phyloP scores from a whole-genome alignment of 2,113 vertebrate genomes.

The Xiphias gladius region DNA sequence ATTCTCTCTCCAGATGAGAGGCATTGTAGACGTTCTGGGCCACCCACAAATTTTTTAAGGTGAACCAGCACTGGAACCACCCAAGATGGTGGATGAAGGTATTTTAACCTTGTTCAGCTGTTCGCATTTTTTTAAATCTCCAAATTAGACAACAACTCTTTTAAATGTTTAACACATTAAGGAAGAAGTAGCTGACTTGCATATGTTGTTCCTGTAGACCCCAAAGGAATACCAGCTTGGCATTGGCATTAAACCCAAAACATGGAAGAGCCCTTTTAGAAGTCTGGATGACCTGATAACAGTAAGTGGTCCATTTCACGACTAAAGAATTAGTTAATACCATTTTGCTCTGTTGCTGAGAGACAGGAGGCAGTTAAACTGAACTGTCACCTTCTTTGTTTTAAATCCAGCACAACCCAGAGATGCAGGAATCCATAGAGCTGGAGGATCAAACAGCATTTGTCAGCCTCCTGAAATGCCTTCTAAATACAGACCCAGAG shows the following conservation, averaged over 20 bases:
- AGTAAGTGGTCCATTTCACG: background rate
- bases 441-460: slow-evolving; percentile 6
- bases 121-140: too few species aligned
- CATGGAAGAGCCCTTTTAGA: background rate
- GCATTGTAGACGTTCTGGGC: too few species aligned
- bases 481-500: background rate
- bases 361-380: background rate
- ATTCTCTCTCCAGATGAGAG: too few species aligned
- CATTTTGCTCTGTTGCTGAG: background rate
- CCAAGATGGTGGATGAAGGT: too few species aligned
- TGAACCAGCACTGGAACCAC: too few species aligned
- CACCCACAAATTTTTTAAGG: too few species aligned
- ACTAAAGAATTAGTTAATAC: background rate
- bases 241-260: background rate
- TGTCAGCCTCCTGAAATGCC: slow-evolving; percentile 10
- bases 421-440: background rate
- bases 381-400: background rate
- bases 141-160: too few species aligned
- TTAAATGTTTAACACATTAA: background rate
- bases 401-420: background rate
- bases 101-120: too few species aligned
- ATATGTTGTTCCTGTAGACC: background rate
- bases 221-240: background rate
- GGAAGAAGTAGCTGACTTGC: background rate
- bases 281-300: background rate